Evolutionary conservation across 2,888 invertebrate species (phyloP).

Genomic region (Selenia dentaria): DNA sequence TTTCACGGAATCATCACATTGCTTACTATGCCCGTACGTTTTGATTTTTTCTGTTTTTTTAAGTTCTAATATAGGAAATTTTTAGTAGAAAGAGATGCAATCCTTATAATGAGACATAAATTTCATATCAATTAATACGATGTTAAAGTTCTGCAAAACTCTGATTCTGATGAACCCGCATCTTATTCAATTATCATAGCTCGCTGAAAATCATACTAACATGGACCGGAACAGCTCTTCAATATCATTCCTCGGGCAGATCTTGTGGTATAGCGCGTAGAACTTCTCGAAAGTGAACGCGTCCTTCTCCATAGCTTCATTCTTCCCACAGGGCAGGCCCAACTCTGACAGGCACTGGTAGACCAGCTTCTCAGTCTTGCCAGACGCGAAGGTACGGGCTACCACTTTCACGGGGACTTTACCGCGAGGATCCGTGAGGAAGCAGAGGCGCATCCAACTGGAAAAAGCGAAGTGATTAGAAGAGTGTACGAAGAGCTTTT

Average conservation of each 20-base stretch:
- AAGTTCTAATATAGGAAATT: too few relatives aligned
- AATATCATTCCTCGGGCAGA: conserved; percentile 99
- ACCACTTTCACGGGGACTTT: conserved; percentile 99
- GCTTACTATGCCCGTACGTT: too few relatives aligned
- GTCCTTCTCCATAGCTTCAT: conserved; percentile 96
- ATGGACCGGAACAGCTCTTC: conserved; percentile 98
- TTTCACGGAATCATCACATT: too few relatives aligned
- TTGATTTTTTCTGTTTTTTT: too few relatives aligned
- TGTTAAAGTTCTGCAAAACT: too few relatives aligned
- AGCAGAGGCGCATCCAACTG: conserved; percentile 99
- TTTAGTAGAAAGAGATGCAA: too few relatives aligned
- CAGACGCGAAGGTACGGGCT: conserved; percentile 99
- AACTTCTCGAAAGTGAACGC: conserved; percentile 99
- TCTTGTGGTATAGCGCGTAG: conserved; percentile 98
- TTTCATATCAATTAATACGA: too few relatives aligned
- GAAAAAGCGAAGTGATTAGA: conserved; percentile 53
- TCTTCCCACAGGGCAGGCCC: conserved; percentile 97
- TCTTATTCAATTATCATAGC: too few relatives aligned
- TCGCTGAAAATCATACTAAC: conserved; percentile 87
- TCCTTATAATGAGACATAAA: too few relatives aligned
- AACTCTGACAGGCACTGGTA: conserved; percentile 98
- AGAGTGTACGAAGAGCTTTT: background rate
- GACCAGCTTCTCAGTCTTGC: conserved; percentile 98
- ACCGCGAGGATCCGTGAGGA: conserved; percentile 96
- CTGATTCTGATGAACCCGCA: too few relatives aligned